Percentiles rank a stretch among this genome's conserved stretches.
These are phyloP conservation scores for Sceloporus undulatus DNA, from an alignment of 2,113 vertebrate genomes.

Conservation along the genomic window DNA sequence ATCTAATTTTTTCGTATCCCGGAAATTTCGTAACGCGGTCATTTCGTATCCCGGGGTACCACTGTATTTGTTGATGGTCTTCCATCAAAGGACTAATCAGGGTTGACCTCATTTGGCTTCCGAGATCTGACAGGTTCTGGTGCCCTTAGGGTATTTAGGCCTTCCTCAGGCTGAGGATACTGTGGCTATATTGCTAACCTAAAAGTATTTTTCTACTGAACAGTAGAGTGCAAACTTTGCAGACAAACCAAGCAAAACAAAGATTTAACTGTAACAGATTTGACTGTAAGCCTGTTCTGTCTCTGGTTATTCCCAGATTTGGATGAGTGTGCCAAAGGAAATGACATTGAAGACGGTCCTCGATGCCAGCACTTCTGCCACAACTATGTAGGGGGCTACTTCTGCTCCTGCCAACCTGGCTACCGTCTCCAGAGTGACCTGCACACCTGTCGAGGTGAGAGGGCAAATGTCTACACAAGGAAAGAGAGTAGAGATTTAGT, in stretches of 20 bases:
- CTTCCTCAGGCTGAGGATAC: not conserved
- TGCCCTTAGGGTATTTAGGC: too few species aligned
- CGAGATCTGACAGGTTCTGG: too few species aligned
- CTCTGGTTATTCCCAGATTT: slow-evolving; percentile 69
- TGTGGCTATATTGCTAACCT: not conserved
- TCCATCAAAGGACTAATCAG: too few species aligned
- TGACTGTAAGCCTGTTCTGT: slow-evolving; percentile 19
- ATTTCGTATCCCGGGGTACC: too few species aligned
- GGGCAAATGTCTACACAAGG: not conserved
- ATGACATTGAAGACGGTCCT: slow-evolving; percentile 20
- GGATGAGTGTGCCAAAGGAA: slow-evolving; percentile 75
- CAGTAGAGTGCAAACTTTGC: not conserved
- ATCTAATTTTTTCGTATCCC: too few species aligned
- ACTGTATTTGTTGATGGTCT: too few species aligned
- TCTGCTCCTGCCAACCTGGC: slow-evolving; percentile 88
- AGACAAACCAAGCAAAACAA: not conserved
- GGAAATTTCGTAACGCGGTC: too few species aligned
- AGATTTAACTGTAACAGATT: not conserved
- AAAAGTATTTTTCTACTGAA: not conserved
- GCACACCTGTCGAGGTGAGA: slow-evolving; percentile 84
- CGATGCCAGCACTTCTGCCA: slow-evolving; percentile 91
- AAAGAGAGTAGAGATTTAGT: not conserved
- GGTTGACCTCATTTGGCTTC: too few species aligned
- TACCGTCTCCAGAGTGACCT: slow-evolving; percentile 85
- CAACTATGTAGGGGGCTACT: slow-evolving; percentile 90